Evolutionary conservation across 1,140 invertebrate genomes (phyloP), one percentile per base, ranked within the genome.

Genomic region (Drosophila varians): DNA sequence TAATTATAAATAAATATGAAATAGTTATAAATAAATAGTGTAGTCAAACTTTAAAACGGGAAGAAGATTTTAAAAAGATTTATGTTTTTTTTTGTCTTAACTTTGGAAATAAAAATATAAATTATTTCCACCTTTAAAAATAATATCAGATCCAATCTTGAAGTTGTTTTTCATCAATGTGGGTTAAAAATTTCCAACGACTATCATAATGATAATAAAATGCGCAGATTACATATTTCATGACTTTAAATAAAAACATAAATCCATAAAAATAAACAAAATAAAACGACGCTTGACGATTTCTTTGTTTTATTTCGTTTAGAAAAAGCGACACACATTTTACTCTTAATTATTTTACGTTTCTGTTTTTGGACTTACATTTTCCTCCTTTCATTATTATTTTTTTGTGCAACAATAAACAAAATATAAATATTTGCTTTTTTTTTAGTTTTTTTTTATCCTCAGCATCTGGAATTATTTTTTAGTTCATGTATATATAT

Each of bases 251-350:
- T 16, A 16, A 8, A 7, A 9, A 18, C 38, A 16, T 31, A 31
- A 31, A 31, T 19, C 8, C 14, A 4, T 12, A 48, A 18, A 45
- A 28, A 7, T 23, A 51, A 49, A 21, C 25, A 26, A n/a, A n/a
- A 14, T 4, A 9, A 25, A 48, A 42, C 38, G 26, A 16, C 26
- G 46, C 12, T 52, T 69, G 31, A 43, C 60, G 55, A 46, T 60
- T 66, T 64, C 51, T 54, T 76, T 49, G 26, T 53, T 76, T 80
- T 75, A 76, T 80, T 80, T 80, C 64, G 62, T 82, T 56, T 82
- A 82, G 77, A 82, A 82, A 80, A 82, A 82, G 78, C 78, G 78
- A 82, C 78, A 82, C 74, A 74, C 74, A 64, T 34, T 48, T 56
- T 71, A 31, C 28, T 61, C 34, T 69, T 54, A 25, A 25, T 38